These are phyloP conservation scores for Deilephila elpenor DNA, from an alignment of 2,888 invertebrate genomes.

Conservation along the genomic window DNA sequence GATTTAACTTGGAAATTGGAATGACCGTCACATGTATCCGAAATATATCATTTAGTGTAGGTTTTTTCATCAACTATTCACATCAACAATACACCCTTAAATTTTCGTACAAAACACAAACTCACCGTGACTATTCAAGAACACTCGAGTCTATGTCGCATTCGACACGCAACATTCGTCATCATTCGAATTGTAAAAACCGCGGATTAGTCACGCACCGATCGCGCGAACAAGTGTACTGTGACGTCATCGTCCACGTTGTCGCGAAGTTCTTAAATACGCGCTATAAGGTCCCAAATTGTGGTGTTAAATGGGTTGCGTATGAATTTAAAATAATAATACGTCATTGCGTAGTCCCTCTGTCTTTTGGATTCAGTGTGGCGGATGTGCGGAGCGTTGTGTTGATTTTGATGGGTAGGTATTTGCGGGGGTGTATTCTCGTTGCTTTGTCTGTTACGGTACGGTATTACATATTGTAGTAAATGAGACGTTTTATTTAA, in stretches of 20 bases:
- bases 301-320: slow-evolving; percentile 45
- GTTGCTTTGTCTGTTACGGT: slow-evolving; percentile 43
- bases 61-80: not conserved
- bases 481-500: not conserved
- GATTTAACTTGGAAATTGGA: too few relatives aligned
- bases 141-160: slow-evolving; percentile 40
- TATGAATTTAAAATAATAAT: slow-evolving; percentile 82
- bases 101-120: slow-evolving; percentile 4
- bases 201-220: slow-evolving; percentile 74
- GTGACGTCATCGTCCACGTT: slow-evolving; percentile 65
- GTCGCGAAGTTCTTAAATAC: slow-evolving; percentile 19
- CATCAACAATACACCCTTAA: not conserved
- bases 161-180: slow-evolving; percentile 56
- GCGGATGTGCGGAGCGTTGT: slow-evolving; percentile 68
- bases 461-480: not conserved
- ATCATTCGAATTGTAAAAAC: slow-evolving; percentile 76
- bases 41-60: not conserved
- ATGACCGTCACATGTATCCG: not conserved
- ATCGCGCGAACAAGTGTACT: slow-evolving; percentile 74
- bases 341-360: slow-evolving; percentile 73
- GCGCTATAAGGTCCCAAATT: slow-evolving; percentile 46
- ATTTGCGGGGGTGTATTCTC: slow-evolving; percentile 51
- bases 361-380: slow-evolving; percentile 76
- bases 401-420: slow-evolving; percentile 73
- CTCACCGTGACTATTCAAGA: slow-evolving; percentile 39